A percentile compares a stretch with the other conserved stretches of the same genome.
Conservation (phyloP, 2,888 invertebrate species). For the Petrolisthes manimaculis region DNA sequence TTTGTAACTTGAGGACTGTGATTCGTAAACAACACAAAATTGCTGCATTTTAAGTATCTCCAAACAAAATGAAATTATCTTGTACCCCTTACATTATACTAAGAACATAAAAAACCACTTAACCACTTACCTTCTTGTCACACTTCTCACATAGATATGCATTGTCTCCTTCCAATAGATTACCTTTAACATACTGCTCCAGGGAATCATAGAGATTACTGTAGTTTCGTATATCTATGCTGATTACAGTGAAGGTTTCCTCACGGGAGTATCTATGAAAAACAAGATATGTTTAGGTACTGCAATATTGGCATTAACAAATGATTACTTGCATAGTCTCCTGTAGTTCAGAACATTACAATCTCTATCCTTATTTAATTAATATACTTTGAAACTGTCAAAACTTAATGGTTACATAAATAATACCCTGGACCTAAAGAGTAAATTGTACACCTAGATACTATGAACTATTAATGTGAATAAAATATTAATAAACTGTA, state of each 20-base stretch:
- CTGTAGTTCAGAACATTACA: too few relatives aligned
- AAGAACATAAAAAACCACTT: background rate
- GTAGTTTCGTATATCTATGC: constrained; percentile 97
- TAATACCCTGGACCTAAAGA: background rate
- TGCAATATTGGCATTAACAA: too few relatives aligned
- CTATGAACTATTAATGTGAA: background rate
- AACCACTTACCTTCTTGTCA: constrained; percentile 84
- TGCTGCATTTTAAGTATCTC: background rate
- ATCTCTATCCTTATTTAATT: too few relatives aligned
- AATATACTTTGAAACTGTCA: background rate
- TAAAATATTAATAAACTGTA: too few relatives aligned
- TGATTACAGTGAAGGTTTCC: constrained; percentile 97
- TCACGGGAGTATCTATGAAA: constrained; percentile 89
- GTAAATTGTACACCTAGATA: background rate
- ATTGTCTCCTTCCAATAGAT: constrained; percentile 96
- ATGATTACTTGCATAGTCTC: too few relatives aligned
- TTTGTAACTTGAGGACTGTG: background rate
- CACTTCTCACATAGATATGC: constrained; percentile 99
- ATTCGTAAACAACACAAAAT: background rate
- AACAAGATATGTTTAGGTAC: too few relatives aligned
- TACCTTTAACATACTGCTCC: constrained; percentile 97
- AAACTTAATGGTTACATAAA: background rate
- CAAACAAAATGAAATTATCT: background rate
- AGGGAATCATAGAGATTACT: constrained; percentile 95
- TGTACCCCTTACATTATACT: too few relatives aligned